phyloP scores from a whole-genome alignment of 2,113 vertebrate genomes.

The Cynoglossus semilaevis region DNA sequence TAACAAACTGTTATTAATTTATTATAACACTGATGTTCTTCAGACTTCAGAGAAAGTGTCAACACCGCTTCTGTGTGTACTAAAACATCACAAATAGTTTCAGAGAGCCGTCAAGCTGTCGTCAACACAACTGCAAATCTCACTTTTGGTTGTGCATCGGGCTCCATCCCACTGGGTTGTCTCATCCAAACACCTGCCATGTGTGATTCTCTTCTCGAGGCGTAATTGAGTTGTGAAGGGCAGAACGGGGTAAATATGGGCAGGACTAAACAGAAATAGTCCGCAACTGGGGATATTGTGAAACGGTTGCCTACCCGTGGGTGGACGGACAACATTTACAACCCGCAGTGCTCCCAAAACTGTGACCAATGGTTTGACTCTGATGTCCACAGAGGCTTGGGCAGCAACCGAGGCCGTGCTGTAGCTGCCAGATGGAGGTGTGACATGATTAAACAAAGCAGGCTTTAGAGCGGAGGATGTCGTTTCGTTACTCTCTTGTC shows the following conservation, averaged over 20 bases:
- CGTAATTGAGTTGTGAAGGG: constrained; percentile 21
- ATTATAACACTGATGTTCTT: background rate
- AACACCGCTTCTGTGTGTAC: too few relatives aligned
- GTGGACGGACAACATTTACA: constrained; percentile 22
- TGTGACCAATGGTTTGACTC: constrained; percentile 14
- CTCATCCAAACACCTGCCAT: constrained; percentile 29
- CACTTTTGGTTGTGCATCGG: constrained; percentile 9
- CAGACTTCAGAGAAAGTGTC: background rate
- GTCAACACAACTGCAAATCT: constrained; percentile 21
- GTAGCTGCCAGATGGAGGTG: constrained; percentile 64
- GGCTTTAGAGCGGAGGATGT: constrained; percentile 22
- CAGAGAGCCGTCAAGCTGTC: constrained; percentile 13
- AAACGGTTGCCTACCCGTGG: constrained; percentile 19
- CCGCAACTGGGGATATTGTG: constrained; percentile 5
- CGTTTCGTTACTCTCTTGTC: constrained; percentile 10
- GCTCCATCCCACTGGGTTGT: constrained; percentile 22
- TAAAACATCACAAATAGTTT: background rate
- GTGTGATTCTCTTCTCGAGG: constrained; percentile 11
- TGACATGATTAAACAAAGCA: constrained; percentile 50
- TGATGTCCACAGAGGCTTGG: constrained; percentile 24
- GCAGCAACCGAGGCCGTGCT: constrained; percentile 21
- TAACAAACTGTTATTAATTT: too few relatives aligned
- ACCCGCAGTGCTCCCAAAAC: constrained; percentile 14
- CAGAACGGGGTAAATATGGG: constrained; percentile 33
- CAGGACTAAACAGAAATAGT: constrained; percentile 27